Conservation (phyloP, 1,140 invertebrate genomes). For the Drosophila punjabiensis region DNA sequence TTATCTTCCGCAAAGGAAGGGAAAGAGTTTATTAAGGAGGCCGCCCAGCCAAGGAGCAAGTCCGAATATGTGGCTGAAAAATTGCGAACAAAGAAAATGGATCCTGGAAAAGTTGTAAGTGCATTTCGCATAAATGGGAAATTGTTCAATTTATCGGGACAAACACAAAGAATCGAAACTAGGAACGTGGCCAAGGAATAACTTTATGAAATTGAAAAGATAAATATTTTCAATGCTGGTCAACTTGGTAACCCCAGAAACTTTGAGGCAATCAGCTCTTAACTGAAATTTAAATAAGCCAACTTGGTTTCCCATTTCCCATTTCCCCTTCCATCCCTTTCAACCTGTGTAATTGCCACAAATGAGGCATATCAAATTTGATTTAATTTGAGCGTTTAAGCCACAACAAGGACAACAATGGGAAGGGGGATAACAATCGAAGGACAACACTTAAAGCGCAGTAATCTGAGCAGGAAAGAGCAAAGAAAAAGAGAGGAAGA, state of each 20-base stretch:
- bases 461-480: conserved; percentile 17
- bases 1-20: conserved; percentile 46
- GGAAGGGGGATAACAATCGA: conserved; percentile 32
- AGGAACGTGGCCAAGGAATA: conserved; percentile 36
- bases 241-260: conserved; percentile 39
- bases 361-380: conserved; percentile 70
- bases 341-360: conserved; percentile 48
- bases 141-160: conserved; percentile 73
- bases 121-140: conserved; percentile 75
- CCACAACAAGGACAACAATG: conserved; percentile 33
- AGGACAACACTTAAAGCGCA: conserved; percentile 55
- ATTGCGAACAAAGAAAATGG: conserved; percentile 5
- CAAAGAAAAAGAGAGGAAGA: background rate
- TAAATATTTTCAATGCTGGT: conserved; percentile 64
- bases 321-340: background rate
- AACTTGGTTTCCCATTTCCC: background rate
- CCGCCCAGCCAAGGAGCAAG: conserved; percentile 17
- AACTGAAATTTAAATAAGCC: conserved; percentile 40
- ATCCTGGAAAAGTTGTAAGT: conserved; percentile 69
- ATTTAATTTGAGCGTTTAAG: conserved; percentile 58
- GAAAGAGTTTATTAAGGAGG: conserved; percentile 64
- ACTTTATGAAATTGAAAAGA: conserved; percentile 67
- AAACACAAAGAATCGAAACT: conserved; percentile 46
- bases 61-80: conserved; percentile 5
- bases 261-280: background rate